Conservation (phyloP, 2,113 vertebrate genomes). For the Micronycteris hirsuta region DNA sequence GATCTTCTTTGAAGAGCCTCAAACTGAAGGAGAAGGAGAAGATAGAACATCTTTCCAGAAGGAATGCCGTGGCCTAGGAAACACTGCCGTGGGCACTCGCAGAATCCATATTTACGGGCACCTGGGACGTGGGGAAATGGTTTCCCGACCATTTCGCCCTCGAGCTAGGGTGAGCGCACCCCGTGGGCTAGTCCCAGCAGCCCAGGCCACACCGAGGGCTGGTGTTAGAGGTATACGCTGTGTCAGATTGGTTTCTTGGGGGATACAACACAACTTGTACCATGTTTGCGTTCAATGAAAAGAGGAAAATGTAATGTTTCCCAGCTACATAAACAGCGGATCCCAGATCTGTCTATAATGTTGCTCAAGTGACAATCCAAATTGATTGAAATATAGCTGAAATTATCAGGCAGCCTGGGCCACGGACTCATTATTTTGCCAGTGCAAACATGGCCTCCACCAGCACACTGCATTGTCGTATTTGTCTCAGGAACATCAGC, state of each 20-base stretch:
- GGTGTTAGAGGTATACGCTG: not conserved
- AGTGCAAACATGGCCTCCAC: conserved; percentile 46
- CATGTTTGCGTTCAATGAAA: not conserved
- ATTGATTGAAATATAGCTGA: conserved; percentile 18
- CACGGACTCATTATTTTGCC: conserved; percentile 40
- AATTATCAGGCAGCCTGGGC: not conserved
- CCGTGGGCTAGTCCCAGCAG: not conserved
- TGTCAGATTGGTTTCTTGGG: fast-evolving
- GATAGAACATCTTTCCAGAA: not conserved
- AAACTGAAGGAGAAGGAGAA: not conserved
- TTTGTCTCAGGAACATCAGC: conserved; percentile 43
- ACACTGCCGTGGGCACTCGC: not conserved
- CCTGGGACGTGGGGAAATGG: not conserved
- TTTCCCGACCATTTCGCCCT: not conserved
- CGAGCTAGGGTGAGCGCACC: too few relatives aligned
- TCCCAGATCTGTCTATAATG: not conserved
- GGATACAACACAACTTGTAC: not conserved
- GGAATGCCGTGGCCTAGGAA: not conserved
- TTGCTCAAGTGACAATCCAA: conserved; percentile 7
- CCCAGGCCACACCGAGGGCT: not conserved
- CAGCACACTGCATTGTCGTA: conserved; percentile 18
- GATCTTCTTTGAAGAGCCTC: not conserved
- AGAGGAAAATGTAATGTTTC: not conserved
- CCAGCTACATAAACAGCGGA: not conserved
- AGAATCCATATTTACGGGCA: not conserved